Evolutionary conservation across 2,113 vertebrate genomes (phyloP), one percentile per base, ranked within the genome.

Genomic region (Emydura subglobosa): DNA sequence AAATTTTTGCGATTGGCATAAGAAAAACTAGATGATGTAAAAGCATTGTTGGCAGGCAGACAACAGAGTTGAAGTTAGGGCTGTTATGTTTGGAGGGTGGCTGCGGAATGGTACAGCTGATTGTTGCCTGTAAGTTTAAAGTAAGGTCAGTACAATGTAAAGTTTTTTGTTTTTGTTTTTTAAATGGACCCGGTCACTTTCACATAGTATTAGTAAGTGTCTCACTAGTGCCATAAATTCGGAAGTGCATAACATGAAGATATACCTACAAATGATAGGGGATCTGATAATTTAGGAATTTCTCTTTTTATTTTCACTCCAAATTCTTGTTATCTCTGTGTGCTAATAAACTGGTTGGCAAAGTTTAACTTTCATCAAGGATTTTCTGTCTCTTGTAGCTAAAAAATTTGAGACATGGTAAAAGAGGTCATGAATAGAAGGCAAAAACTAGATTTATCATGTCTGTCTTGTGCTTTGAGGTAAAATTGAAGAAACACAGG

Each of bases 121-220:
- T 76, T 76, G 22, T 29, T 25, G 57, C 57, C 22, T 59, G 29
- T 59, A 59, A 53, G 51, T 53, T 53, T 53, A 53, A 53, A 53
- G 14, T 53, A 53, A 17, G 51, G 51, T 53, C 51, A 53, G 51
- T 53, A 53, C 51, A 61, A 34, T n/a, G 31, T n/a, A 14, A 34
- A 68, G 61, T n/a, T 13, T 79, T 17, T 27, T 89, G 4, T 51
- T 76, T 14, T 79, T 54, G 31, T 74, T 2, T 53, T 93, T 85
- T 79, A 39, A 80, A 89, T 59, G 78, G 83, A 88, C 91, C 85
- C 87, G 95, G 94, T 96, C 92, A 55, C 10, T 39, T 92, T 85
- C 92, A 96, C 86, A 82, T 94, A 92, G 42, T 50, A 65, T 34
- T 61, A 31, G 96, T 96, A 96, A 96, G 96, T 96, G 97, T 97